Evolutionary conservation across 2,888 invertebrate species (phyloP), one percentile per base, ranked within the genome.

Genomic region (Xanthia icteritia): DNA sequence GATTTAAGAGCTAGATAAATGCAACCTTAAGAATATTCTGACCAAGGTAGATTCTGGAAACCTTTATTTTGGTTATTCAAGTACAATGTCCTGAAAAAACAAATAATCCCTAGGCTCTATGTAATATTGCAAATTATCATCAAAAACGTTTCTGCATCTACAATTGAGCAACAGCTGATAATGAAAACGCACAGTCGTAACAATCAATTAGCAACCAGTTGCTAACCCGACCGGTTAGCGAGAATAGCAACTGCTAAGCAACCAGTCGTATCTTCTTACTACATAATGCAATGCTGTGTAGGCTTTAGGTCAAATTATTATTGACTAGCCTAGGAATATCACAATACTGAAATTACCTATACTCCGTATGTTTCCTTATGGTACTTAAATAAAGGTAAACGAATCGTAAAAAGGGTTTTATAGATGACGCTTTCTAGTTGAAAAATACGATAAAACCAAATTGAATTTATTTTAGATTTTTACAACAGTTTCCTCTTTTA

Each of bases 81-180:
- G 54, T 5, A 56, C 23, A 54, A 54, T 5, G 5, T 17, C 48
- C 51, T 23, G 8, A 51, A 20, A 31, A 31, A 31, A 31, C 31
- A 31, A 31, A 31, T 31, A n/a, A n/a, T n/a, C n/a, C 31, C 31
- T 31, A 31, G 31, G 31, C 31, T 31, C 15, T 60, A 31, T 60
- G 27, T n/a, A 54, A 54, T 6, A 54, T 39, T 39, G 15, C 31
- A 27, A 5, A 27, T 45, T 27, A 69, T 20, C 11, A 23, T 23
- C 9, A 58, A 8, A 69, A 39, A 51, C 27, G 36, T 54, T 54
- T 73, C 61, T 64, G n/a, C 15, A 42, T 51, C 6, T 31, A 11
- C 11, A 51, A 61, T 81, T 81, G 4, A 31, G 4, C 23, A 81
- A 63, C 66, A 56, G 17, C n/a, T 67, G 76, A 27, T 76, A 79